phyloP scores from a whole-genome alignment of 2,113 vertebrate genomes.

The Penelope pileata region DNA sequence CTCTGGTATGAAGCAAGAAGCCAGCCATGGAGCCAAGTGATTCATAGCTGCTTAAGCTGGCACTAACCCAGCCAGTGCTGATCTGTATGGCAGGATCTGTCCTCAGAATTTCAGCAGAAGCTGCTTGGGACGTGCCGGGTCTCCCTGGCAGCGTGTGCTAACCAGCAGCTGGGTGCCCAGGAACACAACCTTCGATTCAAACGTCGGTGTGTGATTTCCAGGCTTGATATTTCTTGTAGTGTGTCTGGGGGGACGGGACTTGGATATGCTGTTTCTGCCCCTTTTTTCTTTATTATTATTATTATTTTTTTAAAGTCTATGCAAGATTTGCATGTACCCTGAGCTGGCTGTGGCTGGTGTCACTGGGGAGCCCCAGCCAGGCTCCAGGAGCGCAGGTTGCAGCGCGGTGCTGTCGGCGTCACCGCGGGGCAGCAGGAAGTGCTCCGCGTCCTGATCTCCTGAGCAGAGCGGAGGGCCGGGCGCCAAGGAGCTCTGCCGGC shows the following conservation, averaged over 20 bases:
- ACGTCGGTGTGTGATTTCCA: neutral
- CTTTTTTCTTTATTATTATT: neutral
- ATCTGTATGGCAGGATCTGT: neutral
- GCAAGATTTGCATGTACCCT: neutral
- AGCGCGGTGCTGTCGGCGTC: too few species aligned
- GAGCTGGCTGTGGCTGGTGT: neutral
- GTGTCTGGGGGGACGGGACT: rapidly evolving
- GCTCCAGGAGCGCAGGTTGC: neutral
- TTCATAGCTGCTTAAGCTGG: neutral
- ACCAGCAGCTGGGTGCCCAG: neutral
- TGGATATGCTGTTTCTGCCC: neutral
- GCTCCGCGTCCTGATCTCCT: neutral
- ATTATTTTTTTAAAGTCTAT: too few species aligned
- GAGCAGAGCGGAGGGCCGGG: neutral
- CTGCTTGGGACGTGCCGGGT: neutral
- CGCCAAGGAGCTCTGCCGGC: neutral
- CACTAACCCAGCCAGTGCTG: neutral
- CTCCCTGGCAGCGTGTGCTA: neutral
- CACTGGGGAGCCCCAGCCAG: neutral
- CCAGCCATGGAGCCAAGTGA: neutral
- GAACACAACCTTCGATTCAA: neutral
- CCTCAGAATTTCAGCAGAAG: neutral
- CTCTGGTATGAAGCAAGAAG: neutral
- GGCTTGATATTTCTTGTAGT: neutral
- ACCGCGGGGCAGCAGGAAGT: neutral